Evolutionary conservation across 2,797 vertebrate genomes (phyloP), one percentile per base, ranked within the genome.

Genomic region (Cyprinella venusta): DNA sequence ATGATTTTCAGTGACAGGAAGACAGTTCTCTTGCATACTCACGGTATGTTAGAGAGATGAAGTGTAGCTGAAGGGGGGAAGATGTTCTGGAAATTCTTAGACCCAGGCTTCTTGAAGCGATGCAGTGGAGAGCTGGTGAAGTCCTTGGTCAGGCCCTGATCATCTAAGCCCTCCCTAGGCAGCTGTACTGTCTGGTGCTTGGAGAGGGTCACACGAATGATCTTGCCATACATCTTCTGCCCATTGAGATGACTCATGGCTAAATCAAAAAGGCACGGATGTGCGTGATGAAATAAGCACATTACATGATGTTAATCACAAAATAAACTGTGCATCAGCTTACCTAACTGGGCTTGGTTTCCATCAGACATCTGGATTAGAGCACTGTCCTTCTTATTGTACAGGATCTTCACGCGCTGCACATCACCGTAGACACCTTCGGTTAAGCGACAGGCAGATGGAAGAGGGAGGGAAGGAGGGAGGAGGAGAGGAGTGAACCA

Each of bases 341-440:
- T 96, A 99, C 98, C 97, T 68, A 99, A 95, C 82, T 99, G 98
- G 76, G 98, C 98, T 89, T 99, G 98, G 94, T 98, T 99, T 85
- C 96, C 96, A 85, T 99, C 97, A 36, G 97, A 96, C 94, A 99
- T 95, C 92, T 99, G 98, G 93, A 99, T 98, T 84, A 99, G 96
- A 90, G 98, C 98, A 81, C 97, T 98, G 96, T 99, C 98, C 93
- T 99, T 99, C 92, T 99, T 99, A 94, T 99, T 99, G 95, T 97
- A 99, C 87, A 99, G 96, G 94, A 99, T 99, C 96, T 99, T 99
- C 95, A 99, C 98, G 76, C 98, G 97, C 91, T 99, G 98, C 92
- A 98, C 98, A 90, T 99, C 98, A 90, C 97, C 98, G 88, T 99
- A 99, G 92, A 99, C 98, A 91, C 98, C 98, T 99, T 96, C 92